Evolutionary conservation across 2,888 invertebrate species (phyloP), one percentile per base, ranked within the genome.

Genomic region (Parascotia fuliginaria): DNA sequence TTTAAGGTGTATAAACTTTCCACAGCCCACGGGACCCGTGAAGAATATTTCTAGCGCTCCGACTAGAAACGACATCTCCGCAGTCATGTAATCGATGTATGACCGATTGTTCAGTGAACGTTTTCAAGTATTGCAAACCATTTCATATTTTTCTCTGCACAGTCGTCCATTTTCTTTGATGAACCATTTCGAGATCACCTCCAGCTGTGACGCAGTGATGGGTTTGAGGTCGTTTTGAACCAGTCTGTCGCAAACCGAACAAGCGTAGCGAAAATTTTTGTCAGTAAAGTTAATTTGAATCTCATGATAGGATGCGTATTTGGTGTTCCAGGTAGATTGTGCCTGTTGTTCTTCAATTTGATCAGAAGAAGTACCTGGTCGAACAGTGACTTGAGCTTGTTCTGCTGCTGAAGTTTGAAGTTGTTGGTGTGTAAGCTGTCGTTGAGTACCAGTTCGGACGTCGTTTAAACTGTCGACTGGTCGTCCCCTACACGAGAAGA

Each of bases 191-290:
- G 73, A 73, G 0, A 75, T 74, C 0, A 78, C 72, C 66, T 75
- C 0, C 31, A 77, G 65, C 19, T 78, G 72, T 70, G 55, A 55
- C 0, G 67, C 73, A 75, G 73, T 74, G 70, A 73, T 74, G 67
- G 27, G 6, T 73, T 79, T 78, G 2, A 80, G 68, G 60, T 81
- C 80, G 5, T 79, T 76, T 57, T 74, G 38, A 72, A 81, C 78
- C 15, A 82, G 41, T 72, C 79, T 45, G 62, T 81, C 81, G 50
- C 79, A 81, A 48, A 81, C 68, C 6, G 71, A 68, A 14, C 77
- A 79, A 66, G 70, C 56, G 46, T 76, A 13, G 60, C 76, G 76
- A 73, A 77, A 79, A 16, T 73, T 71, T 56, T 77, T 79, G 57
- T 70, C 73, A 71, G 39, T 55, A 73, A 77, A 28, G 63, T 69